A percentile compares a stretch with the other conserved stretches of the same genome.
phyloP scores from a whole-genome alignment of 2,113 vertebrate genomes.

The Asarcornis scutulata region DNA sequence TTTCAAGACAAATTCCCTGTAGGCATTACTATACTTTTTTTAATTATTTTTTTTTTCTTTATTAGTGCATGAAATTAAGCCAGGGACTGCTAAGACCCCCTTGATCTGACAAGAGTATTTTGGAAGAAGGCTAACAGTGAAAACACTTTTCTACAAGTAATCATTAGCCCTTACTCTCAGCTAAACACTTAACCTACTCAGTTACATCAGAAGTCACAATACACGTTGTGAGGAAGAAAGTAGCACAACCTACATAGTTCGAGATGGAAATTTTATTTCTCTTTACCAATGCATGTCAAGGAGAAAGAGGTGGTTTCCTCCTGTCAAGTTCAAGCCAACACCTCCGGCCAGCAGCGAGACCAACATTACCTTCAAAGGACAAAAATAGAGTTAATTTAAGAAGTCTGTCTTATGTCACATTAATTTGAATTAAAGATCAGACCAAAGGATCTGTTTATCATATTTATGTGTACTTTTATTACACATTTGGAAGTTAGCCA shows the following conservation, averaged over 20 bases:
- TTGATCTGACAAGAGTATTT: neutral
- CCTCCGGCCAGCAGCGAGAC: constrained; percentile 94
- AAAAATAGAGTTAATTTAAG: neutral
- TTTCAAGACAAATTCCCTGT: neutral
- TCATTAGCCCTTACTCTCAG: neutral
- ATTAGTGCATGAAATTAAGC: neutral
- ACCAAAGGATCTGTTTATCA: neutral
- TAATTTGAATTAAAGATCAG: neutral
- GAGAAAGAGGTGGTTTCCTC: constrained; percentile 96
- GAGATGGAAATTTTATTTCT: neutral
- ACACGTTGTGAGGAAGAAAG: neutral
- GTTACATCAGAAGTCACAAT: neutral
- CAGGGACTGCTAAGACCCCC: neutral
- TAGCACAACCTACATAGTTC: neutral
- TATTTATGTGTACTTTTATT: neutral
- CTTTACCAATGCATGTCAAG: constrained; percentile 98
- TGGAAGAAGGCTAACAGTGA: neutral
- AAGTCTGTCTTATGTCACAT: neutral
- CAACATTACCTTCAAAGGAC: constrained; percentile 87
- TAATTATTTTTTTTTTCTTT: neutral
- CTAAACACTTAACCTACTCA: neutral
- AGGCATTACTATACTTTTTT: neutral
- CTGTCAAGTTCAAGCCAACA: constrained; percentile 90
- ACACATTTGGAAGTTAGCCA: neutral
- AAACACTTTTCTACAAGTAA: neutral